phyloP scores from a whole-genome alignment of 1,140 invertebrate species.

The Tetragnatha versicolor region DNA sequence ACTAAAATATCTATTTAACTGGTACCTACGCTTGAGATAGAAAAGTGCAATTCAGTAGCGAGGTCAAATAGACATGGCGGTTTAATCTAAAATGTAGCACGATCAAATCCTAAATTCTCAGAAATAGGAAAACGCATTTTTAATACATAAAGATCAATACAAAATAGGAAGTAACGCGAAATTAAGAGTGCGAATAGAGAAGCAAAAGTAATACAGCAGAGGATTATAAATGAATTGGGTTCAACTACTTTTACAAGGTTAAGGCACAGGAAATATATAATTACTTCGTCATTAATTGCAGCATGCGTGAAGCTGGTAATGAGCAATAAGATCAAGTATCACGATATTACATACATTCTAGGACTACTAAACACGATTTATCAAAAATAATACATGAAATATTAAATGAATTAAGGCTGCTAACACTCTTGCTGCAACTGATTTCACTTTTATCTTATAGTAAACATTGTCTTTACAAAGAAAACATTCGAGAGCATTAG shows the following conservation, averaged over 20 bases:
- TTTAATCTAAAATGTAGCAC: neutral
- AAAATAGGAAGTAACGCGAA: no score
- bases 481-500: conserved; percentile 16
- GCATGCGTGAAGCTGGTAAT: neutral
- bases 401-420: neutral
- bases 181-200: no score
- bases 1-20: no score
- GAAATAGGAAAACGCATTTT: neutral
- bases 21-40: no score
- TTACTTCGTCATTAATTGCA: conserved; percentile 6
- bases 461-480: conserved; percentile 26
- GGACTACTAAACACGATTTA: neutral
- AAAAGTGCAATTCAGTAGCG: neutral
- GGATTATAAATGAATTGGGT: neutral
- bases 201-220: no score
- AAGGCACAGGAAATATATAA: conserved; percentile 18
- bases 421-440: neutral
- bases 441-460: conserved; percentile 11
- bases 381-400: neutral
- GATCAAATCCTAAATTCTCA: neutral
- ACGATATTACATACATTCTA: neutral
- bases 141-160: neutral
- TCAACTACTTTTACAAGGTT: neutral
- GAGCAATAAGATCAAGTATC: neutral
- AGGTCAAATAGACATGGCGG: conserved; percentile 35